Conservation (phyloP, 2,888 invertebrate genomes). For the Agrypnus murinus region DNA sequence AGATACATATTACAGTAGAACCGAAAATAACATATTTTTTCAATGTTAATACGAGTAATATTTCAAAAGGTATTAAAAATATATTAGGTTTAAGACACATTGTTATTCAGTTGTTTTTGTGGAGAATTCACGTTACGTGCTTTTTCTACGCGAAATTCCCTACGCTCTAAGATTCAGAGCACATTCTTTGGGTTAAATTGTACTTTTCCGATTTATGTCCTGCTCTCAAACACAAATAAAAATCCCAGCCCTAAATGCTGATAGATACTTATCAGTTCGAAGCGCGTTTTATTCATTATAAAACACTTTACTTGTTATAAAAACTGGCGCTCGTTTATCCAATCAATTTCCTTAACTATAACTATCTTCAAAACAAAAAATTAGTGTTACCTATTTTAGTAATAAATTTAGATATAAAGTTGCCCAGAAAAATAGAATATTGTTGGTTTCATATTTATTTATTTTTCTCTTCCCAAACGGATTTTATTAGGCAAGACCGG, state of each 20-base stretch:
- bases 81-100: too few species aligned
- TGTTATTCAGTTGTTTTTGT: slow-evolving; percentile 6
- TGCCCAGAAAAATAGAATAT: too few species aligned
- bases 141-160: background rate
- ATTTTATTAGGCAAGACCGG: background rate
- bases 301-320: slow-evolving; percentile 18
- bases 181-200: slow-evolving; percentile 36
- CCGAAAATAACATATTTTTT: too few species aligned
- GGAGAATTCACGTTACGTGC: slow-evolving; percentile 5
- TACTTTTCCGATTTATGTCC: slow-evolving; percentile 37
- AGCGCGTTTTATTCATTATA: slow-evolving; percentile 22
- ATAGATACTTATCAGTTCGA: slow-evolving; percentile 23
- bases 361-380: too few species aligned
- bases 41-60: too few species aligned
- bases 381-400: too few species aligned
- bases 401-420: too few species aligned
- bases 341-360: too few species aligned
- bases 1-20: too few species aligned
- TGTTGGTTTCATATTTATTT: too few species aligned
- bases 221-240: slow-evolving; percentile 27
- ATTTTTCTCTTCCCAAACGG: background rate
- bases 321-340: background rate
- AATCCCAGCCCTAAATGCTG: slow-evolving; percentile 23
- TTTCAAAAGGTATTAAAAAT: too few species aligned
- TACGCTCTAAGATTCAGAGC: slow-evolving; percentile 26